phyloP scores from a whole-genome alignment of 2,113 vertebrate species.

The Brachypteracias leptosomus region DNA sequence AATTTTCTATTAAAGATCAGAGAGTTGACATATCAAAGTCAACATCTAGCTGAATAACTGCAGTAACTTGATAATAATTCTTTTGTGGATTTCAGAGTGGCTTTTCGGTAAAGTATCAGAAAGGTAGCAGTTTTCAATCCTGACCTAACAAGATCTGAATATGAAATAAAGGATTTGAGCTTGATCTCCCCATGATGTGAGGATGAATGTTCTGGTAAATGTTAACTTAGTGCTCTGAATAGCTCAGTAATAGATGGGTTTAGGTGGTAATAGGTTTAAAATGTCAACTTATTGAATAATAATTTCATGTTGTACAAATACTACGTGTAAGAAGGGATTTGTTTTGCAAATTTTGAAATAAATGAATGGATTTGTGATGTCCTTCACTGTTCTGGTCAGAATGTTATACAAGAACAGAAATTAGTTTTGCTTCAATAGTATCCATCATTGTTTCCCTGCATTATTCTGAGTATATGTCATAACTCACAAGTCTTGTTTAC shows the following conservation, averaged over 20 bases:
- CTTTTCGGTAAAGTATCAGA: slow-evolving; percentile 83
- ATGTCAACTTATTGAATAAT: slow-evolving; percentile 89
- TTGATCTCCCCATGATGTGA: slow-evolving; percentile 83
- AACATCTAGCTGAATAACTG: slow-evolving; percentile 82
- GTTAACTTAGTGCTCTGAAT: slow-evolving; percentile 87
- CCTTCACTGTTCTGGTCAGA: slow-evolving; percentile 76
- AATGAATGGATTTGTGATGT: slow-evolving; percentile 81
- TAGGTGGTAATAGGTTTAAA: slow-evolving; percentile 85
- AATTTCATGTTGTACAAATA: slow-evolving; percentile 85
- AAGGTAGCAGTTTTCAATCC: slow-evolving; percentile 80
- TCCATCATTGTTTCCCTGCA: slow-evolving; percentile 13
- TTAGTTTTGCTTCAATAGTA: slow-evolving; percentile 55
- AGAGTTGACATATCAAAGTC: slow-evolving; percentile 86
- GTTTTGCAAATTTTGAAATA: slow-evolving; percentile 86
- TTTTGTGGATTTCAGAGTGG: slow-evolving; percentile 82
- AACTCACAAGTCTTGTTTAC: slow-evolving; percentile 50
- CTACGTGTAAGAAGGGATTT: slow-evolving; percentile 82
- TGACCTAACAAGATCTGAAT: slow-evolving; percentile 86
- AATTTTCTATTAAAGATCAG: slow-evolving; percentile 87
- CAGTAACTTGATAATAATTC: slow-evolving; percentile 84
- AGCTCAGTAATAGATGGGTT: slow-evolving; percentile 86
- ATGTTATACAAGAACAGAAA: slow-evolving; percentile 68
- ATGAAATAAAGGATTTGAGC: slow-evolving; percentile 87
- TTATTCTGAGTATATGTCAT: neutral
- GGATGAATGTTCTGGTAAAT: slow-evolving; percentile 84